Percentiles rank a stretch among this genome's conserved stretches.
phyloP scores from a whole-genome alignment of 2,888 invertebrate species.

The Thecocarcelia acutangulata region DNA sequence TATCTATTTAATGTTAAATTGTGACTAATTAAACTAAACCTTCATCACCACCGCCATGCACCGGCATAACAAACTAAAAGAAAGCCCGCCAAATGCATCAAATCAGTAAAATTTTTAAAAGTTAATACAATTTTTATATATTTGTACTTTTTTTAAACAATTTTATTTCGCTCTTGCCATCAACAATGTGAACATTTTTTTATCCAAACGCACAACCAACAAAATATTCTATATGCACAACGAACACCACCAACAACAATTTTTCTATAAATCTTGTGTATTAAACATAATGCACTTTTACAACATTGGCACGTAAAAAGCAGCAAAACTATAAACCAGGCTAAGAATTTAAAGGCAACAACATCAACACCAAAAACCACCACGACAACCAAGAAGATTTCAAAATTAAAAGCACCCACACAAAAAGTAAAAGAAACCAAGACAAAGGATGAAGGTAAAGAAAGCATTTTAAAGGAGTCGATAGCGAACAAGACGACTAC shows the following conservation, averaged over 20 bases:
- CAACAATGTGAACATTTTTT: slow-evolving; percentile 21
- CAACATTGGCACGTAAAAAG: slow-evolving; percentile 48
- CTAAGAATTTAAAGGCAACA: slow-evolving; percentile 54
- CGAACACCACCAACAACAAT: slow-evolving; percentile 24
- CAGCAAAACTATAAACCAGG: slow-evolving; percentile 52
- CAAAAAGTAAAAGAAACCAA: slow-evolving; percentile 28
- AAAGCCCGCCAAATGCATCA: not conserved
- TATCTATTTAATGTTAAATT: slow-evolving; percentile 7
- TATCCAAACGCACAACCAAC: slow-evolving; percentile 6
- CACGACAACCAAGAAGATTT: slow-evolving; percentile 66
- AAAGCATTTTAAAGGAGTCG: slow-evolving; percentile 30
- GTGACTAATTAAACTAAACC: slow-evolving; percentile 54
- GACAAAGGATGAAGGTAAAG: slow-evolving; percentile 22
- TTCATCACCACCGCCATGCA: slow-evolving; percentile 37
- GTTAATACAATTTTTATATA: slow-evolving; percentile 39
- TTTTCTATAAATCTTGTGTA: slow-evolving; percentile 21
- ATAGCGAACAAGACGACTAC: slow-evolving; percentile 32
- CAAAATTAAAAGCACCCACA: slow-evolving; percentile 50
- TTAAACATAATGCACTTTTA: slow-evolving; percentile 54
- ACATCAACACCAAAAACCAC: slow-evolving; percentile 36
- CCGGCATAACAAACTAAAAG: slow-evolving; percentile 12
- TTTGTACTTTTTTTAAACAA: slow-evolving; percentile 23
- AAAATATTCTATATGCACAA: slow-evolving; percentile 43
- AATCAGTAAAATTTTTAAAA: slow-evolving; percentile 7
- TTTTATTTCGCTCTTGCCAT: slow-evolving; percentile 7